A percentile compares a stretch with the other conserved stretches of the same genome.
phyloP scores from a whole-genome alignment of 2,113 vertebrate genomes.

The Genyomyrus donnyi region DNA sequence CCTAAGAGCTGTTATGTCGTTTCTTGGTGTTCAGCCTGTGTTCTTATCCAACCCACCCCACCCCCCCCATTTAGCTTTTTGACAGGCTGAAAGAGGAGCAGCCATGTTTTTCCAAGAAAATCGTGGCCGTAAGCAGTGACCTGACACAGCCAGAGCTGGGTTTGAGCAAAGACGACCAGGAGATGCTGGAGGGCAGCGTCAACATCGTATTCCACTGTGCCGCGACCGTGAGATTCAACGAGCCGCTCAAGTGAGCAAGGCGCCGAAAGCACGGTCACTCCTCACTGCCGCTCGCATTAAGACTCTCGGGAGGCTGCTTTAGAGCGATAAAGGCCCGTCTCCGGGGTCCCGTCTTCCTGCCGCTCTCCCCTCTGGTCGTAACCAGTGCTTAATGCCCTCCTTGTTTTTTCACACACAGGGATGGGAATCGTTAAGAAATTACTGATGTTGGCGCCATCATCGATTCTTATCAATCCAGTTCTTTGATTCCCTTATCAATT shows the following conservation, averaged over 20 bases:
- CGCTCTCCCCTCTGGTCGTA: not conserved
- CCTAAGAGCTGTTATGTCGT: not conserved
- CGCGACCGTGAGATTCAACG: constrained; percentile 92
- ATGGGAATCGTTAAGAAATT: too few species aligned
- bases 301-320: not conserved
- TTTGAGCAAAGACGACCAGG: constrained; percentile 75
- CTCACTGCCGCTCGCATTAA: not conserved
- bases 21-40: not conserved
- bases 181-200: constrained; percentile 63
- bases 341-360: not conserved
- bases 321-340: not conserved
- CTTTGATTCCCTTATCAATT: too few species aligned
- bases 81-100: constrained; percentile 85
- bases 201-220: constrained; percentile 94
- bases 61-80: constrained; percentile 68
- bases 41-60: not conserved
- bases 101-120: constrained; percentile 80
- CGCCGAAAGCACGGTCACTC: not conserved
- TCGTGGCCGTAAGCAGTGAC: constrained; percentile 80
- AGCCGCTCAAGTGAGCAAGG: constrained; percentile 79
- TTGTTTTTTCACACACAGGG: not conserved
- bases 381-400: not conserved
- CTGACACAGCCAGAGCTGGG: constrained; percentile 77
- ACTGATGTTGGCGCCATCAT: too few species aligned
- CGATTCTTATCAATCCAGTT: not conserved